Conservation (phyloP, 2,888 invertebrate species). For the Maniola hyperantus region DNA sequence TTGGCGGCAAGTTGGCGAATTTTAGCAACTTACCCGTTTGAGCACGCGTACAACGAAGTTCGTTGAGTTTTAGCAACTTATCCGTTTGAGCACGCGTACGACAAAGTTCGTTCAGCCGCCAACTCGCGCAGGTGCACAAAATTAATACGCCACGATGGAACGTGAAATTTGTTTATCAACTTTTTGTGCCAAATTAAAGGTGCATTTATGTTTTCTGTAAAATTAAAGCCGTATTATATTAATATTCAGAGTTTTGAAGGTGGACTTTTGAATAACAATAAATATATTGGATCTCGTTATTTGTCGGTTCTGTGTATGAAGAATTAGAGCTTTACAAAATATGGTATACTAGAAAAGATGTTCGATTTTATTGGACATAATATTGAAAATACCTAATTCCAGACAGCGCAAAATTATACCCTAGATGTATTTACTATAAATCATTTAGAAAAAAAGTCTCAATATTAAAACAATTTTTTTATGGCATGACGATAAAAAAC, state of each 20-base stretch:
- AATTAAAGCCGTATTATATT: not conserved
- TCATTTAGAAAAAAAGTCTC: too few species aligned
- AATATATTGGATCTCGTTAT: too few species aligned
- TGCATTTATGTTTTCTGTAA: not conserved
- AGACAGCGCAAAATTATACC: too few species aligned
- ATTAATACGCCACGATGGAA: conserved; percentile 20
- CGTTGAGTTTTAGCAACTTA: conserved; percentile 27
- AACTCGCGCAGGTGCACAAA: conserved; percentile 6
- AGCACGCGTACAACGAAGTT: conserved; percentile 9
- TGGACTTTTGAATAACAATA: too few species aligned
- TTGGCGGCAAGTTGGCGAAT: conserved; percentile 13
- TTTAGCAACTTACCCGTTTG: conserved; percentile 29
- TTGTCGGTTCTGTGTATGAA: too few species aligned
- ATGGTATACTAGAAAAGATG: too few species aligned
- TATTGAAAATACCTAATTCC: too few species aligned
- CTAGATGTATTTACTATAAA: too few species aligned
- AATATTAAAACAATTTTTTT: too few species aligned
- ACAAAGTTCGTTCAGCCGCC: conserved; percentile 3
- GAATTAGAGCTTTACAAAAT: too few species aligned
- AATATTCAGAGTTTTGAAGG: not conserved
- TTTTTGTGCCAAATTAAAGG: not conserved
- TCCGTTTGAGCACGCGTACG: conserved; percentile 4
- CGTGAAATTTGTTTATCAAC: conserved; percentile 11
- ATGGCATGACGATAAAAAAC: too few species aligned
- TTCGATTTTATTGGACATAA: too few species aligned